A percentile compares a stretch with the other conserved stretches of the same genome.
Evolutionary conservation across 2,113 vertebrate species (phyloP).

Genomic region (Raphicerus campestris): DNA sequence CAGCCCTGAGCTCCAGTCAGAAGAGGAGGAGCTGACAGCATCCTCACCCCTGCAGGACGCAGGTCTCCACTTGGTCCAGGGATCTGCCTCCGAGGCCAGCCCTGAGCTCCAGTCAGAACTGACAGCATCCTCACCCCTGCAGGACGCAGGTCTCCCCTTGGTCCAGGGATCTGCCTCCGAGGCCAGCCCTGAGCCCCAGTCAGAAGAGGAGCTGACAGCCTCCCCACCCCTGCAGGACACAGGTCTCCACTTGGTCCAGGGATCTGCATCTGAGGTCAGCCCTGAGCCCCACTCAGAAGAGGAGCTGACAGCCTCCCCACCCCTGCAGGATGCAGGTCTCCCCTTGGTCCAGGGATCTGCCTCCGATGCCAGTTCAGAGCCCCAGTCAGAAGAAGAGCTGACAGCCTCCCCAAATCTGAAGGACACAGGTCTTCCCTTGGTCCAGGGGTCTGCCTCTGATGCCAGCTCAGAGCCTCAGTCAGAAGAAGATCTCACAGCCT

Average conservation of each 20-base stretch:
- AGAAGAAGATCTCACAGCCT: too few species aligned
- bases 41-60: rapidly evolving
- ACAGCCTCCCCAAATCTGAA: rapidly evolving
- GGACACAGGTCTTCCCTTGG: not conserved
- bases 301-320: not conserved
- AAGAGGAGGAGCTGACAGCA: not conserved
- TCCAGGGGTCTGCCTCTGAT: not conserved
- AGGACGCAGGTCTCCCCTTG: too few species aligned
- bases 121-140: too few species aligned
- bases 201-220: too few species aligned
- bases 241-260: too few species aligned
- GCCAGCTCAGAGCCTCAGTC: rapidly evolving
- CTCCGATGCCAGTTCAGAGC: too few species aligned
- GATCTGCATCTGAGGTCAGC: too few species aligned
- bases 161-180: too few species aligned
- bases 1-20: rapidly evolving
- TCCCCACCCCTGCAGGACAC: too few species aligned
- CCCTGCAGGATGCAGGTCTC: too few species aligned
- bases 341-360: too few species aligned
- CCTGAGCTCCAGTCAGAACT: rapidly evolving
- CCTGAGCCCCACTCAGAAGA: not conserved
- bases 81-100: rapidly evolving
- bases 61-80: not conserved
- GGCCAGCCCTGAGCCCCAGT: too few species aligned
- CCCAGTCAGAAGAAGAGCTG: rapidly evolving